Evolutionary conservation across 2,888 invertebrate species (phyloP), one percentile per base, ranked within the genome.

Genomic region (Lepidochitona cinerea): DNA sequence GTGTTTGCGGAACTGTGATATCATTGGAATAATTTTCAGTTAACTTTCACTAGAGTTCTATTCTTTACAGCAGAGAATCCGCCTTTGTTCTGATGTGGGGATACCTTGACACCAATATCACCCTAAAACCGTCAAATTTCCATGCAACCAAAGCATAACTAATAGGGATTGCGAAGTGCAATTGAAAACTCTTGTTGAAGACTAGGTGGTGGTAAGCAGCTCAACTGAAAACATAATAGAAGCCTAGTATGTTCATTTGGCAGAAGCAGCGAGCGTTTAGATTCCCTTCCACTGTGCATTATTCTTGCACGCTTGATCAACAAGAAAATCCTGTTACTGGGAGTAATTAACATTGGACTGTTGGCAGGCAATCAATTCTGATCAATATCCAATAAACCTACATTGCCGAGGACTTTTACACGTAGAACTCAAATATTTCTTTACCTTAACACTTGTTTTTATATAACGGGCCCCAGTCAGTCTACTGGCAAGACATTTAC

Each of bases 301-400:
- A 59, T 59, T 59, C 59, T 32, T 14, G 29, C 32, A 29, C 59
- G 59, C 29, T 59, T 59, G 59, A 59, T 32, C 59, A 59, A 59
- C 59, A 59, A 59, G 59, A 59, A 59, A 59, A 59, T 59, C 59
- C 59, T 59, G 59, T 59, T 59, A 59, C 59, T 23, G 23, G 29
- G 9, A 59, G 29, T 59, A 59, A 59, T 59, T 59, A 59, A 59
- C 59, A 59, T 32, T 29, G 59, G 29, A 23, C 29, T 14, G 59
- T 59, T 29, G 59, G 59, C 59, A 59, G 23, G 59, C 59, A 59
- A 59, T 59, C 59, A 23, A 59, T 23, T 26, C 23, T 29, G 32
- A 59, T 59, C 59, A 59, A 59, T 59, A 59, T 59, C 29, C 59
- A 29, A 59, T 59, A 59, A 29, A 59, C 59, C n/a, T n/a, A 59